Conservation (phyloP, 2,113 vertebrate genomes). For the Balaeniceps rex region DNA sequence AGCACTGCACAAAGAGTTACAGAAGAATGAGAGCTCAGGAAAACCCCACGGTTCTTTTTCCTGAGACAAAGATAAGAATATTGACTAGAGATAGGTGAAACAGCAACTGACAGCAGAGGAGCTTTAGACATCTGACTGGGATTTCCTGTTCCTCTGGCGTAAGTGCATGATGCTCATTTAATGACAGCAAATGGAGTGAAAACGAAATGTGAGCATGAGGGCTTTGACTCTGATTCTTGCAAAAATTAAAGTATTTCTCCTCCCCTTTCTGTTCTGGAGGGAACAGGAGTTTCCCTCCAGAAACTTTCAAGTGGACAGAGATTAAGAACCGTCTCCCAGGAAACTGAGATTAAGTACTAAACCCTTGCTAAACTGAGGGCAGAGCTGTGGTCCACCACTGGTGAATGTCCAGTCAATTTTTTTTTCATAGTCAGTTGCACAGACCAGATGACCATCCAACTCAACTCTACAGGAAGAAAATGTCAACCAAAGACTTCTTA, state of each 20-base stretch:
- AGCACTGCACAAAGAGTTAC: constrained; percentile 16
- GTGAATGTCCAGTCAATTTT: neutral
- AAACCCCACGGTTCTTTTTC: constrained; percentile 32
- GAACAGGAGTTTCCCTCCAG: neutral
- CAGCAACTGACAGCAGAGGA: constrained; percentile 2
- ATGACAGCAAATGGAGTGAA: neutral
- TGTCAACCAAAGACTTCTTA: neutral
- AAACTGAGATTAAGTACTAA: neutral
- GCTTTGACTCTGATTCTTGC: neutral
- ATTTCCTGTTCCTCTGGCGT: neutral
- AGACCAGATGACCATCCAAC: neutral
- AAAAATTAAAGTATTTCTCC: neutral
- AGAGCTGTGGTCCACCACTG: neutral
- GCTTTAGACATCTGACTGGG: neutral
- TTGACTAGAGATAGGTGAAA: constrained; percentile 51
- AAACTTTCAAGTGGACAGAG: neutral
- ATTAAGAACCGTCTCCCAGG: neutral
- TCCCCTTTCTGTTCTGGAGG: neutral
- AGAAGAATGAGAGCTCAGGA: constrained; percentile 32
- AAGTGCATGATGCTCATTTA: neutral
- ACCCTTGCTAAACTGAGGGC: neutral
- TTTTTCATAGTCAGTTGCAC: neutral
- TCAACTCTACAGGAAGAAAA: neutral
- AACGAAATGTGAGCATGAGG: neutral
- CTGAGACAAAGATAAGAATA: constrained; percentile 42